phyloP scores from a whole-genome alignment of 1,140 invertebrate genomes.

The Bombus soroeensis region DNA sequence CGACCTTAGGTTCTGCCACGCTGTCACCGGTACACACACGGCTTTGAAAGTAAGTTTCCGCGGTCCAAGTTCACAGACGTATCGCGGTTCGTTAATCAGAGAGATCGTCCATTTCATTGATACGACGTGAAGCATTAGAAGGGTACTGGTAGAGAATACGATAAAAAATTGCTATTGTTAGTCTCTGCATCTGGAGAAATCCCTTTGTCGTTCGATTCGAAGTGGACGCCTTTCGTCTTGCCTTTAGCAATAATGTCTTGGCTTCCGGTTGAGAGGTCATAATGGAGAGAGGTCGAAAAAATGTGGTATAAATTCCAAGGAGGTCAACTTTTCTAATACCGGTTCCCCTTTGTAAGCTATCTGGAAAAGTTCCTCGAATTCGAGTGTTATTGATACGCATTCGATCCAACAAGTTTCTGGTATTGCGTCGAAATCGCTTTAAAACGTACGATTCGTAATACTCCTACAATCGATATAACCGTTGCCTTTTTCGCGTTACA shows the following conservation, averaged over 20 bases:
- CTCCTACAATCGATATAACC: background rate
- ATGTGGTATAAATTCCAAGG: conserved; percentile 17
- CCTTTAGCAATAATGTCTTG: conserved; percentile 31
- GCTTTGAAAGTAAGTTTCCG: background rate
- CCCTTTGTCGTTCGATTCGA: background rate
- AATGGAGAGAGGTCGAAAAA: background rate
- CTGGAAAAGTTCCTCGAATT: background rate
- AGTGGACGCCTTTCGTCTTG: conserved; percentile 31
- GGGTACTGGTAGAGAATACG: conserved; percentile 8
- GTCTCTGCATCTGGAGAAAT: conserved; percentile 18
- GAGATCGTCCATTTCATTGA: conserved; percentile 25
- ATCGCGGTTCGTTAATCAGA: conserved; percentile 37
- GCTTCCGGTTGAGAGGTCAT: background rate
- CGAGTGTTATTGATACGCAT: background rate
- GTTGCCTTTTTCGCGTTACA: background rate
- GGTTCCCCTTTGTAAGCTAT: background rate
- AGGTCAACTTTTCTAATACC: conserved; percentile 25
- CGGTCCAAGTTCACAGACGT: conserved; percentile 18
- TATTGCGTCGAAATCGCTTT: background rate
- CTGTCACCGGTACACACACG: too few species aligned
- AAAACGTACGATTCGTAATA: background rate
- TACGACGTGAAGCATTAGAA: background rate
- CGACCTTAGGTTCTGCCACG: background rate
- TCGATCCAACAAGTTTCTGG: background rate
- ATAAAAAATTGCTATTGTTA: conserved; percentile 35